These are phyloP conservation scores for Ciona savignyi DNA, from an alignment of 23 tunicate species.

Conservation along the genomic window DNA sequence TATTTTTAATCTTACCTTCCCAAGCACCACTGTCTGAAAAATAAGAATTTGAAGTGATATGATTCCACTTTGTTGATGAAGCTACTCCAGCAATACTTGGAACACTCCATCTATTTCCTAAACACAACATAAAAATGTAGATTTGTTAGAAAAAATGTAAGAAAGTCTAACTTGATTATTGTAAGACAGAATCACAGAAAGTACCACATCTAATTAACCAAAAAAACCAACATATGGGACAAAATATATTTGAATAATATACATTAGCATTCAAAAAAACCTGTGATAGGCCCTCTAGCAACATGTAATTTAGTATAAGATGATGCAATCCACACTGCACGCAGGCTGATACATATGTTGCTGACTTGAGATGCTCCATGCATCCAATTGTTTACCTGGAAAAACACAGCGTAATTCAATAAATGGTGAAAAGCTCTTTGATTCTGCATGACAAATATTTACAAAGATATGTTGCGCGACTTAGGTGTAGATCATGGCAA, in stretches of 20 bases:
- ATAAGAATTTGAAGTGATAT: slow-evolving; percentile 38
- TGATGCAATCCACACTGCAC: slow-evolving; percentile 44
- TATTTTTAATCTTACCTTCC: slow-evolving; percentile 37
- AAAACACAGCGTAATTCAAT: background rate
- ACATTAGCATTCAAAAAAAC: no score
- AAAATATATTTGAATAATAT: no score
- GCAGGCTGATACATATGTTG: slow-evolving; percentile 22
- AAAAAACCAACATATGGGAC: no score
- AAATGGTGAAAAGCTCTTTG: no score
- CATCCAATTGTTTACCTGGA: slow-evolving; percentile 3
- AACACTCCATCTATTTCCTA: slow-evolving; percentile 34
- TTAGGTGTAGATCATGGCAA: background rate
- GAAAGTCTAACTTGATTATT: no score
- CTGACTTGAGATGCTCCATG: slow-evolving; percentile 9
- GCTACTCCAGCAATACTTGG: slow-evolving; percentile 28
- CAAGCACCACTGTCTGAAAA: slow-evolving; percentile 45
- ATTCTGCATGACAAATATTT: background rate
- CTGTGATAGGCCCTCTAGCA: slow-evolving; percentile 42
- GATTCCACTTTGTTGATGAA: slow-evolving; percentile 37
- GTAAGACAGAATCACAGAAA: no score
- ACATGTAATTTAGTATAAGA: slow-evolving; percentile 23
- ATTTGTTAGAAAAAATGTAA: no score
- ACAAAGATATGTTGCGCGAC: no score
- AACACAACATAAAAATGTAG: background rate
- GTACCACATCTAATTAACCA: no score